Percentiles rank a stretch among this genome's conserved stretches.
These are phyloP conservation scores for Leptinotarsa lineolata DNA, from an alignment of 1,140 invertebrate genomes.

Conservation along the genomic window DNA sequence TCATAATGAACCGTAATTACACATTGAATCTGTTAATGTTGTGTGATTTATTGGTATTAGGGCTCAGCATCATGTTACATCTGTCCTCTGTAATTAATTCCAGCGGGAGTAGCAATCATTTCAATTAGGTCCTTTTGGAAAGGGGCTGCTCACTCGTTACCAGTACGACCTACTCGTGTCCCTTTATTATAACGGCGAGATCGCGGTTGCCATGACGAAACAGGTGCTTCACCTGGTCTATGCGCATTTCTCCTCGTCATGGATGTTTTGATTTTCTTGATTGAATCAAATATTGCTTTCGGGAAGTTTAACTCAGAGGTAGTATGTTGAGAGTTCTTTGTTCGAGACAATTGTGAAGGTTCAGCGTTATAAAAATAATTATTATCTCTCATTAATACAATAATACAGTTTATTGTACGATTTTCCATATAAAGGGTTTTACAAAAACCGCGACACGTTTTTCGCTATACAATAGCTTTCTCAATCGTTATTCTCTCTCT, in stretches of 20 bases:
- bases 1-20: constrained; percentile 45
- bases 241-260: constrained; percentile 5
- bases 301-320: not conserved
- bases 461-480: no score
- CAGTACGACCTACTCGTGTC: constrained; percentile 14
- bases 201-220: constrained; percentile 30
- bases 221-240: constrained; percentile 30
- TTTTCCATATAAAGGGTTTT: no score
- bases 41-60: constrained; percentile 48
- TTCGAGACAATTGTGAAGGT: no score
- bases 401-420: no score
- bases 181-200: constrained; percentile 27
- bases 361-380: no score
- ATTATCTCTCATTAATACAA: no score
- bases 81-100: constrained; percentile 53
- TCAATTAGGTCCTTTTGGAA: constrained; percentile 43
- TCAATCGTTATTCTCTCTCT: no score
- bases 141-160: constrained; percentile 10
- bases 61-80: constrained; percentile 46
- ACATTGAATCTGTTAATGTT: constrained; percentile 47
- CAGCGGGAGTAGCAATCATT: constrained; percentile 52
- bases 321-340: not conserved
- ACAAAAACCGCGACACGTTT: no score
- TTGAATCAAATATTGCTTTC: constrained; percentile 7
- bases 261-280: not conserved